Base-by-base conservation (phyloP, 2,888 invertebrate species). In the Conus canariensis region DNA sequence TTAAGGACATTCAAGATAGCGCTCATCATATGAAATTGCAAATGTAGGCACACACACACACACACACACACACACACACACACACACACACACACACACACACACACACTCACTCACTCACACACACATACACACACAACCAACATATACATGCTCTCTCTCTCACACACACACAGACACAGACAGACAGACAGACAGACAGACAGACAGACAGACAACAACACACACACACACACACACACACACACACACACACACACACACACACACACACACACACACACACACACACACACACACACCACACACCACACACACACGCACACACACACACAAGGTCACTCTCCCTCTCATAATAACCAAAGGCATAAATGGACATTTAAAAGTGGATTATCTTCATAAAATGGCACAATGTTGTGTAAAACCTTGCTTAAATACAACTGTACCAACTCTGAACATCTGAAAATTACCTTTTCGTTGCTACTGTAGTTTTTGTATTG, bases 381-480 rank as follows among this genome's bases (percentile, higher is more conserved):
- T 30, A 80, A 80, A 80, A 74, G 30, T 30, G 30, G 77, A 30
- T 9, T 9, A 22, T n/a, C 16, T 19, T 16, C 6, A 9, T 6
- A 80, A 80, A 80, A 80, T 80, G 77, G 77, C 77, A 80, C 77
- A 30, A 80, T 10, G 25, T 80, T 80, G 30, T 30, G 77, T 80
- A 80, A 80, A 80, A 30, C 30, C 30, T 80, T 80, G 77, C 77
- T 80, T 30, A 14, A n/a, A 30, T 80, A 30, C 30, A 80, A 12
- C 30, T 45, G 5, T 3, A 30, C 16, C 45, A 45, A 80, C 30
- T 30, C 30, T 6, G 9, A 85, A 85, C 16, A 59, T 5, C 22
- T 58, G 30, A 7, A 64, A 16, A 64, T 64, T 64, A 64, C 16
- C 16, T 16, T 64, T 64, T 56, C 5, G 82, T 82, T 82, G 56